These are phyloP conservation scores for Drosophila nr. perissopoda DNA, from an alignment of 2,888 invertebrate species.

Conservation along the genomic window DNA sequence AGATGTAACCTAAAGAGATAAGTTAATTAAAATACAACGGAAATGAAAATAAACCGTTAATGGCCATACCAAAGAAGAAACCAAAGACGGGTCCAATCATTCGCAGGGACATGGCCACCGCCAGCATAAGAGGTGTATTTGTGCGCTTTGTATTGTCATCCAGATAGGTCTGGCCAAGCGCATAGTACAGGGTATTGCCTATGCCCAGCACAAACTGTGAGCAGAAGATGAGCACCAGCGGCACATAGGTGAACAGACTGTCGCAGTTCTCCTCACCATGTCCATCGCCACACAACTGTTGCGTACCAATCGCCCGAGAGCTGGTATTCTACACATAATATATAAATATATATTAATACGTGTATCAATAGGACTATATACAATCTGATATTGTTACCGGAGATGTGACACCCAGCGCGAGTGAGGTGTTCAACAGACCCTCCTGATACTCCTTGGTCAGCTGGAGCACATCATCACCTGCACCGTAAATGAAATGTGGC, in stretches of 20 bases:
- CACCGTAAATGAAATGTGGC: constrained; percentile 88
- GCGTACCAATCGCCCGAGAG: constrained; percentile 44
- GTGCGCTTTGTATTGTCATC: constrained; percentile 89
- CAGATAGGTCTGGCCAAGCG: constrained; percentile 88
- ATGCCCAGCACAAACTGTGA: constrained; percentile 90
- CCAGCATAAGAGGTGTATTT: constrained; percentile 87
- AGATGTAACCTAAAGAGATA: constrained; percentile 77
- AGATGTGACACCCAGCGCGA: constrained; percentile 51
- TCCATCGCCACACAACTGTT: constrained; percentile 75
- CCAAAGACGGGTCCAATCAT: constrained; percentile 87
- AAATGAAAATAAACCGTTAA: background rate
- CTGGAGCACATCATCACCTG: constrained; percentile 85
- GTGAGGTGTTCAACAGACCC: constrained; percentile 37
- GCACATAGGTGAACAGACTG: constrained; percentile 85
- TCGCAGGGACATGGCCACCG: constrained; percentile 83
- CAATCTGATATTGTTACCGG: constrained; percentile 62
- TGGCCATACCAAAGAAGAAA: constrained; percentile 85
- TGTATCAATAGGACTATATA: background rate
- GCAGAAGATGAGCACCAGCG: constrained; percentile 87
- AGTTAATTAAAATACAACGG: background rate
- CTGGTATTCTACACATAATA: constrained; percentile 59
- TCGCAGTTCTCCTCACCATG: constrained; percentile 85
- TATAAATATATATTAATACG: background rate
- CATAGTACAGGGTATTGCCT: constrained; percentile 88
- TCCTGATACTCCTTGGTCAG: constrained; percentile 84